Base-by-base conservation (phyloP, 2,113 vertebrate genomes). In the Pavo muticus region DNA sequence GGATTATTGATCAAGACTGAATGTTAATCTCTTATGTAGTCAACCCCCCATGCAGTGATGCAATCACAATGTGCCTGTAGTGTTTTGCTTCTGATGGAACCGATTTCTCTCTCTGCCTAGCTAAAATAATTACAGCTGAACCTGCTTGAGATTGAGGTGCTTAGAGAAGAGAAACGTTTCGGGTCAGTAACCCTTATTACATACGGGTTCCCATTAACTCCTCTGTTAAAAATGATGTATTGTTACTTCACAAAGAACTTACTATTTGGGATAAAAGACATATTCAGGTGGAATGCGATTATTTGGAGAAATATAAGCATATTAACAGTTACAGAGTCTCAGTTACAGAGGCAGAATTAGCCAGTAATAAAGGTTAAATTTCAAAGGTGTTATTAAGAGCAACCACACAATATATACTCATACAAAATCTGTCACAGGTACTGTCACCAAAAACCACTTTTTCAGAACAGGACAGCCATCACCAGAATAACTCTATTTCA, bases 1-100 rank as follows among this genome's bases (percentile, higher is more conserved):
- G 90, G 93, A 97, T 95, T 96, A 94, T 92, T 91, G 94, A 96
- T 88, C 86, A 93, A 95, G 91, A 75, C 0, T 72, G 86, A 91
- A 87, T 6, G 14, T 87, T 88, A 89, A 90, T 93, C 69, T 95
- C 75, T 65, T 71, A 78, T 90, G 69, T 75, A 91, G 52, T 80
- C 85, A 83, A 44, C 94, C 76, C 91, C 73, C 80, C 90, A 74
- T 64, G 69, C 87, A 90, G 76, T n/a, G 86, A 84, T 75, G 88
- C 1, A 7, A 87, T 84, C 89, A 94, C 63, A 91, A 83, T 2
- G 0, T 88, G 87, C n/a, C 81, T 87, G 37, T 65, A 84, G 0
- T 93, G 70, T 87, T 95, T 94, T 96, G 81, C 88, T 70, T 87
- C 67, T 87, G 79, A 96, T 83, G 89, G 70, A 95, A 87, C 84